Evolutionary conservation across 2,113 vertebrate species (phyloP).

Genomic region (Myxocyprinus asiaticus): DNA sequence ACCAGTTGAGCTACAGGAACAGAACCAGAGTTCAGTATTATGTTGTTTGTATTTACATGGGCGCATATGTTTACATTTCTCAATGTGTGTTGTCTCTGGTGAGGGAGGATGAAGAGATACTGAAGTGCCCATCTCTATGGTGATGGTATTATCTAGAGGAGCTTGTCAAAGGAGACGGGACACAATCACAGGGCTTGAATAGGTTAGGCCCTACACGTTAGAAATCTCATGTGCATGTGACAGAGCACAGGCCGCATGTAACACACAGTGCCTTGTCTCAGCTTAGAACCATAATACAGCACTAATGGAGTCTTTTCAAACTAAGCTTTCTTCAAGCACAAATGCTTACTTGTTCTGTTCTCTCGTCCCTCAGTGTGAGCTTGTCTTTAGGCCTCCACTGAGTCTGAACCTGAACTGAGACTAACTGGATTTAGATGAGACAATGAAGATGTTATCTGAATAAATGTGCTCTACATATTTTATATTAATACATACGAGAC

Average conservation of each 20-base stretch:
- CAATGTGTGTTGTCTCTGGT: neutral
- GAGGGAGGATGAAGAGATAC: conserved; percentile 21
- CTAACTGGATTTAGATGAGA: neutral
- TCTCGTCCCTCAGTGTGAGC: conserved; percentile 24
- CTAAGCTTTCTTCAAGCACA: conserved; percentile 22
- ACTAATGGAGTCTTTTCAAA: conserved; percentile 36
- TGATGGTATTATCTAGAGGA: conserved; percentile 38
- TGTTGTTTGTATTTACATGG: neutral
- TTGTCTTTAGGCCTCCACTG: neutral
- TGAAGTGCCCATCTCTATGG: conserved; percentile 38
- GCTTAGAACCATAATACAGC: neutral
- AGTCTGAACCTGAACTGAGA: conserved; percentile 1
- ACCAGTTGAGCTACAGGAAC: neutral
- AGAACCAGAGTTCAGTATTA: neutral
- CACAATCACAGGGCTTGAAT: conserved; percentile 31
- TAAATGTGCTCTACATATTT: neutral
- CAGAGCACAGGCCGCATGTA: neutral
- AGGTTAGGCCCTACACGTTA: neutral
- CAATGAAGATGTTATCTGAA: neutral
- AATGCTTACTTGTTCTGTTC: conserved; percentile 26
- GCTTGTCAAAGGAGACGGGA: conserved; percentile 36
- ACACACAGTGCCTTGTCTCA: conserved; percentile 46
- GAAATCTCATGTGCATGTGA: neutral
- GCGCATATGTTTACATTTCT: neutral
- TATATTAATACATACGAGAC: neutral